A percentile compares a stretch with the other conserved stretches of the same genome.
Conservation (phyloP, 2,888 invertebrate species). For the Calliopum simillimum region DNA sequence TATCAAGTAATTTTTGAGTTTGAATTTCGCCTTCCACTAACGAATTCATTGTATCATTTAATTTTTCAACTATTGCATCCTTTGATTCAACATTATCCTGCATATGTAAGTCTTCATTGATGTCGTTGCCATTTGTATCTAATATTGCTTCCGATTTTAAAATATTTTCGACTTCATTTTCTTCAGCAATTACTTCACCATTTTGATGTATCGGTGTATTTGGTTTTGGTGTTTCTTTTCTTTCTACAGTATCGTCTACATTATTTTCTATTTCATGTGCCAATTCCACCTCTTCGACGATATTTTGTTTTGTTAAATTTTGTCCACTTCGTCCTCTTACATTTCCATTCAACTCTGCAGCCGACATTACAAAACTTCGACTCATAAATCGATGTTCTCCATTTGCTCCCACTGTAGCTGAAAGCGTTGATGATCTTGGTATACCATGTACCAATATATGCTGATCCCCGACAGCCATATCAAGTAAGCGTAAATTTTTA, state of each 20-base stretch:
- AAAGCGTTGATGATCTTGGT: slow-evolving; percentile 57
- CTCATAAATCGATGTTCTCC: slow-evolving; percentile 53
- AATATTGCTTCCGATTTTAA: background rate
- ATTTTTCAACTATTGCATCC: background rate
- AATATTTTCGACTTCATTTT: slow-evolving; percentile 18
- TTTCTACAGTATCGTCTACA: slow-evolving; percentile 23
- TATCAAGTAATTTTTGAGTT: background rate
- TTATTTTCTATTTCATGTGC: background rate
- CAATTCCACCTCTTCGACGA: background rate
- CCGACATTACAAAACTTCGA: slow-evolving; percentile 55
- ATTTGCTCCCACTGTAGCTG: slow-evolving; percentile 49
- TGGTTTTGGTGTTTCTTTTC: slow-evolving; percentile 43
- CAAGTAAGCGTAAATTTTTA: slow-evolving; percentile 62
- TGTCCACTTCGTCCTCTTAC: slow-evolving; percentile 43
- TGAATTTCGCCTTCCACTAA: background rate
- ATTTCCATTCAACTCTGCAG: slow-evolving; percentile 44
- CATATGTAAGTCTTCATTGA: too few relatives aligned
- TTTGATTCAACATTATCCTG: background rate
- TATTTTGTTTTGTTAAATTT: slow-evolving; percentile 12
- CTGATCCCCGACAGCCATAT: slow-evolving; percentile 63
- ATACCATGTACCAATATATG: slow-evolving; percentile 65
- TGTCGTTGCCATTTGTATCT: background rate
- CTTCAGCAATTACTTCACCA: background rate
- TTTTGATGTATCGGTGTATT: slow-evolving; percentile 45
- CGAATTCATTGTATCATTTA: background rate